Conservation (phyloP, 2,113 vertebrate species). For the Lepidiolamprologus cunningtoni region DNA sequence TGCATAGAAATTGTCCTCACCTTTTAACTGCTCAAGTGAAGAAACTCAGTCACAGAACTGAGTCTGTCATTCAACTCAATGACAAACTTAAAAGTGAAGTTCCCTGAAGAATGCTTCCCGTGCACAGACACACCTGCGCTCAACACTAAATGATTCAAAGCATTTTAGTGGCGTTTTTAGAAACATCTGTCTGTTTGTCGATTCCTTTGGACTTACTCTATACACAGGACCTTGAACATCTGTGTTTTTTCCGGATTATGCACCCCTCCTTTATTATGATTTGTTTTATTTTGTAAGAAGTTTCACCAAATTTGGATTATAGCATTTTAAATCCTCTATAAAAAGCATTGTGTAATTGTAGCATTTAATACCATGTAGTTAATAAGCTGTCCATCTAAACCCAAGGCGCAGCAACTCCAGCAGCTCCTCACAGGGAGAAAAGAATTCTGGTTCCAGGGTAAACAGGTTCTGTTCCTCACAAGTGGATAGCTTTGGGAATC, state of each 20-base stretch:
- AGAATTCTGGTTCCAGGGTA: slow-evolving; percentile 3
- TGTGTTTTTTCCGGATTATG: no score
- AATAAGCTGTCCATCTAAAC: background rate
- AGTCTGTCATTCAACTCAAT: background rate
- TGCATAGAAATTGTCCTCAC: background rate
- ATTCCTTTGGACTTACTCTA: background rate
- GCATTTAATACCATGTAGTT: background rate
- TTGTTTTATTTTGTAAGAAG: background rate
- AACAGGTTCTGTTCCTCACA: slow-evolving; percentile 6
- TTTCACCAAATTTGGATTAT: background rate
- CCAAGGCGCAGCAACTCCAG: background rate
- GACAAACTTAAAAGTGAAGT: background rate
- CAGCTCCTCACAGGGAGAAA: background rate
- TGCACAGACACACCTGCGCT: background rate
- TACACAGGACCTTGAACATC: background rate
- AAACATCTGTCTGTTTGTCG: background rate
- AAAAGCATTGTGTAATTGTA: background rate
- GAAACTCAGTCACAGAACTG: background rate
- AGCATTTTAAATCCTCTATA: background rate
- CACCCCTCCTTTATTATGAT: background rate
- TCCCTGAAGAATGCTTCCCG: background rate
- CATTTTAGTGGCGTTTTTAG: background rate
- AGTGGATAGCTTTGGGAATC: slow-evolving; percentile 2
- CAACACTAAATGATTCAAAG: background rate
- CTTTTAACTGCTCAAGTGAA: background rate